Conservation (phyloP, 2,113 vertebrate species). For the Phainopepla nitens region DNA sequence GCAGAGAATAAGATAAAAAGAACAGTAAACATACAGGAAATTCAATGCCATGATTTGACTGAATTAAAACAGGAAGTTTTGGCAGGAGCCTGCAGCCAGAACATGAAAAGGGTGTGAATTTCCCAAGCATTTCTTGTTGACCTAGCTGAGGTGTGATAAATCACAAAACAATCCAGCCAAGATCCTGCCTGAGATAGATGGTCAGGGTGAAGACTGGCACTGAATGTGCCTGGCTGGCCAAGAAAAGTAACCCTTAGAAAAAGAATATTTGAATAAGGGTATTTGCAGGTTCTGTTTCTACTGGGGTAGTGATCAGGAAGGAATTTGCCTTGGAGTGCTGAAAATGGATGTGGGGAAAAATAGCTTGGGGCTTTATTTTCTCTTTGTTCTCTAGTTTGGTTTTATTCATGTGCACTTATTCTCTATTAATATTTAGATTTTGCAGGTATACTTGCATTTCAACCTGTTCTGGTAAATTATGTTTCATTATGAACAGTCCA, state of each 20-base stretch:
- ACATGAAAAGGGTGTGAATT: background rate
- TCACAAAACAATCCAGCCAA: background rate
- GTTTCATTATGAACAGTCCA: background rate
- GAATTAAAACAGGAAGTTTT: background rate
- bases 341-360: background rate
- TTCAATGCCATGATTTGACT: background rate
- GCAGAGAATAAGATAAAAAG: background rate
- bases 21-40: background rate
- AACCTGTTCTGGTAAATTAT: background rate
- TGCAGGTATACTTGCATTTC: background rate
- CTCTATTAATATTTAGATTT: background rate
- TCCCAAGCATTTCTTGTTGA: background rate
- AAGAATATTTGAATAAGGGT: background rate
- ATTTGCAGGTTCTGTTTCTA: background rate
- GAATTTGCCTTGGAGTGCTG: background rate
- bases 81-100: background rate
- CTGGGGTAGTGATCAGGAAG: background rate
- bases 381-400: background rate
- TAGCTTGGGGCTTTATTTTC: background rate
- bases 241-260: background rate
- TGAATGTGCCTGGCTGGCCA: background rate
- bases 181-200: background rate
- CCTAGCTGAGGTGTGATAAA: background rate
- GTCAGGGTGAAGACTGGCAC: background rate
- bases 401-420: background rate